These are phyloP conservation scores for Aradus depressus DNA, from an alignment of 2,888 invertebrate species.

Conservation along the genomic window DNA sequence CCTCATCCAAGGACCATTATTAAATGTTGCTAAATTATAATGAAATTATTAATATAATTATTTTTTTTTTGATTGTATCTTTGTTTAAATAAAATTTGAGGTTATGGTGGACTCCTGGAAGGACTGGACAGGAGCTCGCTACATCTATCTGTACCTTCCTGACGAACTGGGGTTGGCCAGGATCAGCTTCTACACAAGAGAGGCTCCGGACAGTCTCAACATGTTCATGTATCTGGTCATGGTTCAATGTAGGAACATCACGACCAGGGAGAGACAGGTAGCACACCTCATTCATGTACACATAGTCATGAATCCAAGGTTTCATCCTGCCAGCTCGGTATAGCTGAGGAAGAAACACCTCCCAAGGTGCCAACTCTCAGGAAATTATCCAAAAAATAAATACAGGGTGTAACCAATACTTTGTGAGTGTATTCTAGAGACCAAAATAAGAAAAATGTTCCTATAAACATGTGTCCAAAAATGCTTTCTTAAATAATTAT, in stretches of 20 bases:
- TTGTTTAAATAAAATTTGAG: conserved; percentile 22
- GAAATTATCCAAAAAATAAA: no score
- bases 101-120: conserved; percentile 39
- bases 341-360: no score
- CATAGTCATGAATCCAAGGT: no score
- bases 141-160: conserved; percentile 38
- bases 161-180: conserved; percentile 37
- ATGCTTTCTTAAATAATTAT: no score
- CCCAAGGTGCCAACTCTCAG: no score
- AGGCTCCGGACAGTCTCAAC: conserved; percentile 35
- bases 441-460: no score
- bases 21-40: not conserved
- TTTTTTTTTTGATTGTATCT: not conserved
- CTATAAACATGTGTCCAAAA: no score
- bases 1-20: no score
- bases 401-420: no score
- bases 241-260: conserved; percentile 36
- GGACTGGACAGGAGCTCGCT: conserved; percentile 40
- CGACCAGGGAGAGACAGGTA: conserved; percentile 32
- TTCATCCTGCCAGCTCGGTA: no score
- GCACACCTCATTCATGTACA: no score
- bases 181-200: conserved; percentile 37
- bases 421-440: no score
- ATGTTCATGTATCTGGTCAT: conserved; percentile 39
- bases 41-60: not conserved